phyloP scores from a whole-genome alignment of 2,888 invertebrate genomes.

The Cantharis nigra region DNA sequence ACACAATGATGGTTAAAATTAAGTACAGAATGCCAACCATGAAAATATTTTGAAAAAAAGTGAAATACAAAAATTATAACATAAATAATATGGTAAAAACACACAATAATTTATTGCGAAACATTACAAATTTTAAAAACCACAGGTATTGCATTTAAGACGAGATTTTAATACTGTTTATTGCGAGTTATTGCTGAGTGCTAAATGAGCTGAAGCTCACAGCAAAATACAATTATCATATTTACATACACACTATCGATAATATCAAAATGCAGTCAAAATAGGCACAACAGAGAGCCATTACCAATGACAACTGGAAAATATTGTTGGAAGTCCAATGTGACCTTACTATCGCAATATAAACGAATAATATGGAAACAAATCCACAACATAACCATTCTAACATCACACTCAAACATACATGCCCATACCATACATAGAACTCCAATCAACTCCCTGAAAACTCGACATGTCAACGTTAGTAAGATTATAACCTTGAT shows the following conservation, averaged over 20 bases:
- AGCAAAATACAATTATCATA: slow-evolving; percentile 43
- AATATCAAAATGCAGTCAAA: slow-evolving; percentile 45
- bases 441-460: slow-evolving; percentile 90
- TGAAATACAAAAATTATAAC: not conserved
- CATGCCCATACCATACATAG: slow-evolving; percentile 92
- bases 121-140: slow-evolving; percentile 21
- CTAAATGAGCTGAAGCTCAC: slow-evolving; percentile 53
- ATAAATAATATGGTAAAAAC: not conserved
- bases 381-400: slow-evolving; percentile 37
- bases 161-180: slow-evolving; percentile 56
- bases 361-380: slow-evolving; percentile 33
- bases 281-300: slow-evolving; percentile 49
- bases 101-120: slow-evolving; percentile 24
- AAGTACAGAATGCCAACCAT: slow-evolving; percentile 20
- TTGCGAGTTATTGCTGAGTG: slow-evolving; percentile 62
- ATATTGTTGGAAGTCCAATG: slow-evolving; percentile 45
- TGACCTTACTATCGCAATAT: slow-evolving; percentile 24
- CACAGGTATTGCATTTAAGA: slow-evolving; percentile 25
- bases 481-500: slow-evolving; percentile 80
- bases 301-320: slow-evolving; percentile 50
- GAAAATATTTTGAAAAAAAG: slow-evolving; percentile 1
- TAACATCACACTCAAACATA: slow-evolving; percentile 68
- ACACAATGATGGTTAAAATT: slow-evolving; percentile 18
- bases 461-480: slow-evolving; percentile 92
- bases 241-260: slow-evolving; percentile 28